Evolutionary conservation across 2,113 vertebrate species (phyloP).

Genomic region (Dasyprocta punctata): DNA sequence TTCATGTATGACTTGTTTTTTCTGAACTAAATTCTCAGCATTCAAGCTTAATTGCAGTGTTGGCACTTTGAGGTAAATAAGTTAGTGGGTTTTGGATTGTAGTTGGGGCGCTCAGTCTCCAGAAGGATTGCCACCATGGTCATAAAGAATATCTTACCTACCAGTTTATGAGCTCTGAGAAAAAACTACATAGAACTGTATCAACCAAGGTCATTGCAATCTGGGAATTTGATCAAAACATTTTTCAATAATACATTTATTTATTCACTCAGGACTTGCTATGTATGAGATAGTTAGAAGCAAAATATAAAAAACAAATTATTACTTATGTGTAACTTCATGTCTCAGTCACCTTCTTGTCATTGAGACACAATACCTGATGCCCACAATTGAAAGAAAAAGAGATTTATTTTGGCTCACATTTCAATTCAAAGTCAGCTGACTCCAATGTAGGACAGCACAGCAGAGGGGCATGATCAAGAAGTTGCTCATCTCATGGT

Average conservation of each 20-base stretch:
- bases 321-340: background rate
- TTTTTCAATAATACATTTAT: constrained; percentile 30
- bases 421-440: background rate
- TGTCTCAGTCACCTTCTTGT: background rate
- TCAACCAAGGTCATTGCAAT: background rate
- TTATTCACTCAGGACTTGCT: constrained; percentile 39
- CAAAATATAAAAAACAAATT: constrained; percentile 18
- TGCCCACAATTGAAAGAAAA: background rate
- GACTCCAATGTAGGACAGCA: background rate
- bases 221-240: background rate
- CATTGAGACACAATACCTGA: background rate
- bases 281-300: background rate
- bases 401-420: background rate
- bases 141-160: background rate
- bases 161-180: background rate
- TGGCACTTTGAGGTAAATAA: background rate
- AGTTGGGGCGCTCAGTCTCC: background rate
- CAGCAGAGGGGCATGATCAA: background rate
- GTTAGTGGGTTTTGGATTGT: background rate
- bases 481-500: background rate
- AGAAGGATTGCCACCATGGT: background rate
- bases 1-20: background rate
- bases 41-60: background rate
- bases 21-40: background rate
- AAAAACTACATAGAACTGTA: background rate